phyloP scores from a whole-genome alignment of 2,797 vertebrate genomes.

The Steatocranus sp. region DNA sequence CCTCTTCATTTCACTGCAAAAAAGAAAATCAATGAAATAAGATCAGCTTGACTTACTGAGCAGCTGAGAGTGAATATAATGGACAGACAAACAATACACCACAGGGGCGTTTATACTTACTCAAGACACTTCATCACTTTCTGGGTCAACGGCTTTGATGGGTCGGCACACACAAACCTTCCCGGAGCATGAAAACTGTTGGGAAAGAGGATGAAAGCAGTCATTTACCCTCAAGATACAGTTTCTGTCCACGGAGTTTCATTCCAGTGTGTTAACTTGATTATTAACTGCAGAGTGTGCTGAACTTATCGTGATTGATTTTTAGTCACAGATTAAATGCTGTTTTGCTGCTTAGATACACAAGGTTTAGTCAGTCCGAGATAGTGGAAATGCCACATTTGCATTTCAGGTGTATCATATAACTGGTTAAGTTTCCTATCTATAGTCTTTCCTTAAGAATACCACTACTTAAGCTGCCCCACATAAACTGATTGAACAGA shows the following conservation, averaged over 20 bases:
- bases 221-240: neutral
- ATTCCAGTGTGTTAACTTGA: neutral
- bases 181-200: constrained; percentile 56
- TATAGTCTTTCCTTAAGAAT: neutral
- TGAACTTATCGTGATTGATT: neutral
- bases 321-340: neutral
- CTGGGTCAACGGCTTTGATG: constrained; percentile 3
- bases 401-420: rapidly evolving
- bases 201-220: neutral
- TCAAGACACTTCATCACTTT: constrained; percentile 15
- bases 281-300: neutral
- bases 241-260: neutral
- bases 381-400: neutral
- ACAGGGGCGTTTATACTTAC: constrained; percentile 41
- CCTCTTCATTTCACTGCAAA: neutral
- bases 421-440: neutral
- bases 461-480: neutral
- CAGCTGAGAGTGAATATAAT: neutral
- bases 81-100: rapidly evolving
- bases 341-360: neutral
- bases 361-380: rapidly evolving
- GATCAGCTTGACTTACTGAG: neutral
- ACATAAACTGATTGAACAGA: neutral
- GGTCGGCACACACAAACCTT: constrained; percentile 60
- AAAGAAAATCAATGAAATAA: neutral